Evolutionary conservation across 2,888 invertebrate genomes (phyloP).

Genomic region (Onchidella celtica): DNA sequence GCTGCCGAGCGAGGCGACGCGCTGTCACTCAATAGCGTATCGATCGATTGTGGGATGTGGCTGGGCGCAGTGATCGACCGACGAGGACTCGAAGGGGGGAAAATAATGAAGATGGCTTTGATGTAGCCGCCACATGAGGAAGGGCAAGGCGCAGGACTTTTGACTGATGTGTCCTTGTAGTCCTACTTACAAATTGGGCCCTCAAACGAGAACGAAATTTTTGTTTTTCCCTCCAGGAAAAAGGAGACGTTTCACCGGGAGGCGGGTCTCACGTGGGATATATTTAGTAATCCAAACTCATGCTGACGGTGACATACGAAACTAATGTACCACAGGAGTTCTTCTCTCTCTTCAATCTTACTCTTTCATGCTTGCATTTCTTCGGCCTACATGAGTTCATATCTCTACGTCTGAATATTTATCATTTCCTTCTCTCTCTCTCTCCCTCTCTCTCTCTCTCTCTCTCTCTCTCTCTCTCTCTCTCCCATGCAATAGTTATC

Average conservation of each 20-base stretch:
- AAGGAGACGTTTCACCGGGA: slow-evolving; percentile 14
- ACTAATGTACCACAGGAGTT: too few species aligned
- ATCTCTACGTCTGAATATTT: too few species aligned
- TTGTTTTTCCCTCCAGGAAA: neutral
- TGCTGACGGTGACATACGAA: neutral
- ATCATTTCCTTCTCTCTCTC: too few species aligned
- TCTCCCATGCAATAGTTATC: neutral
- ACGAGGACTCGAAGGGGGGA: neutral
- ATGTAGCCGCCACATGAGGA: neutral
- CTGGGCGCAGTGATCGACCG: slow-evolving; percentile 11
- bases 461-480: slow-evolving; percentile 18
- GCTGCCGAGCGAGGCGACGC: neutral
- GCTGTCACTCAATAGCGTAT: slow-evolving; percentile 27
- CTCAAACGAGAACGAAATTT: slow-evolving; percentile 13
- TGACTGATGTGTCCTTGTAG: slow-evolving; percentile 6
- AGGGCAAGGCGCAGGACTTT: neutral
- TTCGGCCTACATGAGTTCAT: too few species aligned
- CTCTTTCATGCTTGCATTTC: neutral
- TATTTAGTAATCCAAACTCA: neutral
- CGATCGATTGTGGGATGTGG: slow-evolving; percentile 32
- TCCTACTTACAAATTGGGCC: slow-evolving; percentile 19
- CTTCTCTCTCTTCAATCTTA: neutral
- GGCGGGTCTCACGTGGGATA: neutral
- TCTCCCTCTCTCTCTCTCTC: neutral
- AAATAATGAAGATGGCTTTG: slow-evolving; percentile 10